Evolutionary conservation across 2,888 invertebrate species (phyloP), one percentile per base, ranked within the genome.

Genomic region (Capitulum mitella): DNA sequence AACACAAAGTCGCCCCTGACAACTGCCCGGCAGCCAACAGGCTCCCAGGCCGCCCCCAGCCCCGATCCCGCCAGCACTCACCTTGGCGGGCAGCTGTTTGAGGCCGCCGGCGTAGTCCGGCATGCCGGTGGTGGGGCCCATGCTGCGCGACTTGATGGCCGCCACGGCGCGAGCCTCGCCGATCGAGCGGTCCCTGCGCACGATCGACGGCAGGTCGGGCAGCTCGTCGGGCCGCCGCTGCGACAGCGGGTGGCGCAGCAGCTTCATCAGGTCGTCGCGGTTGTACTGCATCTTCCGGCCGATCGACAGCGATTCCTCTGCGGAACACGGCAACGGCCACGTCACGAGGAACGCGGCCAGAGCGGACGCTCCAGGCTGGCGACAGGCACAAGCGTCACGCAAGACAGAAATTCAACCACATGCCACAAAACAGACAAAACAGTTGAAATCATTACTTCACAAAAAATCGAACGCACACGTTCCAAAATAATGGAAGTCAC

Each of bases 201-300:
- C 86, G 84, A 91, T 86, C 85, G 90, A 86, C 83, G 90, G 89
- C 85, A 92, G 85, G 82, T 91, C 89, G 29, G 91, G 91, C 79
- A 91, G 87, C 83, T 89, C 88, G 82, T 89, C 89, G 0, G 95
- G 95, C 84, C 92, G 92, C 82, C 89, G 88, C 84, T 90, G 90
- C 34, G 93, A 93, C 34, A 90, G 89, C 14, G 92, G 91, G 82
- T 91, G 90, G 83, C 90, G 89, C 84, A 92, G 91, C 80, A 96
- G 88, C 82, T 90, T 90, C 84, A 94, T 87, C 51, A 97, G 88
- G 84, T 96, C 92, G 32, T 92, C 92, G 81, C 92, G 89, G 83
- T 93, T 92, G 85, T 97, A 97, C 37, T 43, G 40, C 64, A 32
- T 64, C 64, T 34, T 64, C 34, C 34, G 14, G 70, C 26, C 40